Base-by-base conservation (phyloP, 2,888 invertebrate species). In the Tribolium freemani region DNA sequence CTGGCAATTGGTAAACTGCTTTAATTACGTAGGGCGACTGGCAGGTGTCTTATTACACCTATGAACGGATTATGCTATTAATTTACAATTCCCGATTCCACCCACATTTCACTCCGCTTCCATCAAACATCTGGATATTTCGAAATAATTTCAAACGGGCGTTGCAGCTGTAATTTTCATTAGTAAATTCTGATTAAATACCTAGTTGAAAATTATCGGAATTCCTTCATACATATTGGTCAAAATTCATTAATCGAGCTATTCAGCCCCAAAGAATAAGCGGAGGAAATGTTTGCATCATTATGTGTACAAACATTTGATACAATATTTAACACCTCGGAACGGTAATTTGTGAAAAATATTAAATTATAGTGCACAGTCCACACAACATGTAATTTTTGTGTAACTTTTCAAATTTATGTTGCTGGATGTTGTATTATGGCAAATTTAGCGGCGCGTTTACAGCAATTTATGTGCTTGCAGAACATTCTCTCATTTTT, bases 1-100 rank as follows among this genome's bases (percentile, higher is more conserved):
- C 64, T 54, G 64, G 64, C 64, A 64, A 64, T 50, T 50, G 38
- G 63, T 63, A 63, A 63, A 63, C 60, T 63, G 63, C 50, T 63
- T 21, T 63, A 63, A 63, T 64, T 64, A 64, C n/a, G 54, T 26
- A 45, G 64, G 64, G 64, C 64, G 45, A 54, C 31, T 64, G 54
- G 20, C 64, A 64, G 64, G 64, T 64, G 64, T 64, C 64, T 54
- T 53, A 64, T 64, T 54, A 64, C 64, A 64, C 44, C 64, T 31
- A 13, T 13, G 50, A 61, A 38, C n/a, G 31, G 51, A 64, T 63
- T 63, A 63, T 8, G 21, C 38, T 5, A 63, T 50, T 63, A 48
- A 53, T 21, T 11, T n/a, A 38, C 38, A 8, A 6, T 38, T 38
- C 38, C n/a, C n/a, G 3, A 9, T 53, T 53, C 53, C 63, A 16